Evolutionary conservation across 1,140 invertebrate species (phyloP), one percentile per base, ranked within the genome.

Genomic region (Nasonia giraulti): DNA sequence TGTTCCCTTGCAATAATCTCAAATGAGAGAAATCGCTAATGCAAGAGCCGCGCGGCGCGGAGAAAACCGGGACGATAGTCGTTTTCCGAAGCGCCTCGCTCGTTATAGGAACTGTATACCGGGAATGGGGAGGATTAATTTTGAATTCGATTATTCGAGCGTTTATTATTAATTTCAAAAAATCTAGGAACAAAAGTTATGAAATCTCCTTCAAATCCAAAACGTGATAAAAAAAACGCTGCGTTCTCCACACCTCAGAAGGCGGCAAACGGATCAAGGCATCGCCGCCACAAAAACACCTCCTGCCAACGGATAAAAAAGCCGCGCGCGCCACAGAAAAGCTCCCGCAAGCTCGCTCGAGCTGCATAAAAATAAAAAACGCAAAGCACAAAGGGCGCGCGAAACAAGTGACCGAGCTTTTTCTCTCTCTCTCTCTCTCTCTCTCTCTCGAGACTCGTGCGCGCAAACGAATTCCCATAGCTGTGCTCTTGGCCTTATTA

Each of bases 21-120:
- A 75, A 84, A 80, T 80, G 77, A 84, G 83, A 80, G 69, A 74
- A 74, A 84, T 74, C 83, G 77, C 47, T 84, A 78, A 74, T 84
- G 8, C 47, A 40, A 8, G 82, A 40, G 12, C n/a, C 31, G 27
- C 0, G 40, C n/a, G 47, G 27, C 7, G 40, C 47, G 27, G 71
- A n/a, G 31, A 68, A 62, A 69, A 20, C 77, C 27, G 40, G 27
- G n/a, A 73, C n/a, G 1, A 7, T 1, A 68, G 20, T 37, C 68
- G 68, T 37, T 78, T 77, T 83, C 40, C 62, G 23, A 27, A 37
- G 10, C 44, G 47, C 23, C 20, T 68, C 66, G n/a, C 20, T 68
- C 66, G n/a, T 68, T 62, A 73, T 50, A 73, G 31, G 17, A 33
- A 31, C 47, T 17, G 14, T 50, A 62, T 27, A 27, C 27, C 27